Percentiles rank a stretch among this genome's conserved stretches.
phyloP scores from a whole-genome alignment of 2,113 vertebrate genomes.

The Oenanthe oenanthe region DNA sequence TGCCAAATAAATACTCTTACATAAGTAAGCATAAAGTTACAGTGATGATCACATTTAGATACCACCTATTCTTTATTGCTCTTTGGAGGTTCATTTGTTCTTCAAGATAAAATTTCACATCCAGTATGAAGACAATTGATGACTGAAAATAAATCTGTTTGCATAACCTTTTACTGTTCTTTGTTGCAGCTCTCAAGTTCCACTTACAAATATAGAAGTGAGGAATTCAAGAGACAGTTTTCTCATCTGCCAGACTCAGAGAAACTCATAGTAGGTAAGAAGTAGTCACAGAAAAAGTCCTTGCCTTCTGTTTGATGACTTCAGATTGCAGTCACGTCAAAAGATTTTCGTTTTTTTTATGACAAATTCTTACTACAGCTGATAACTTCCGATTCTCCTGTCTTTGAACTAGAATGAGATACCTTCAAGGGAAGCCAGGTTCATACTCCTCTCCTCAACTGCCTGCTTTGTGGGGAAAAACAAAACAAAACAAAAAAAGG shows the following conservation, averaged over 20 bases:
- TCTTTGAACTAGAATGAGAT: neutral
- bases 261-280: constrained; percentile 88
- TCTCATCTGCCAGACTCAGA: constrained; percentile 86
- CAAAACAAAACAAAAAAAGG: neutral
- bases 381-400: neutral
- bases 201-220: constrained; percentile 88
- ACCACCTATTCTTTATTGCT: neutral
- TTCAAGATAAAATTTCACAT: constrained; percentile 16
- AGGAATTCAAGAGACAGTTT: constrained; percentile 91
- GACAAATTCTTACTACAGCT: neutral
- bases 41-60: neutral
- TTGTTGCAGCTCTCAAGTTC: constrained; percentile 80
- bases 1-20: neutral
- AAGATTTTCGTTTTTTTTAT: too few relatives aligned
- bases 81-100: neutral
- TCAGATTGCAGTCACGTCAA: neutral
- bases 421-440: neutral
- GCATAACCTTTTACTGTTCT: constrained; percentile 25
- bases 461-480: neutral
- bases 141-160: constrained; percentile 46
- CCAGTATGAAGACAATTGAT: neutral
- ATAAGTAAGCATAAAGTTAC: constrained; percentile 16
- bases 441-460: neutral
- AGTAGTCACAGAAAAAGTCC: neutral
- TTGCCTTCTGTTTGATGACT: neutral